Conservation (phyloP, 2,797 vertebrate genomes). For the Telmatherina bonti region DNA sequence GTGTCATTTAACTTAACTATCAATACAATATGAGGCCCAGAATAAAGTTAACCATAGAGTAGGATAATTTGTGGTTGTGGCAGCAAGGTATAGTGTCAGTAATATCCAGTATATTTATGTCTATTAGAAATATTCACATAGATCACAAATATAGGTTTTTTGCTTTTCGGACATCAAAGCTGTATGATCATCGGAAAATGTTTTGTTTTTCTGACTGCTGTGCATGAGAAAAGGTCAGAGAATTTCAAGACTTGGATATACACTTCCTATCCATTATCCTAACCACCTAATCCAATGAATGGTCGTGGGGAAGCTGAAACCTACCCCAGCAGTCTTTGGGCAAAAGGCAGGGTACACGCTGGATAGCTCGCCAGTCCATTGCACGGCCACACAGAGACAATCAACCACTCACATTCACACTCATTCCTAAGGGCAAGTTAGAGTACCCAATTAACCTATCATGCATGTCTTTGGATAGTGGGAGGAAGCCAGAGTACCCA, state of each 20-base stretch:
- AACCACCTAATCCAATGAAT: too few relatives aligned
- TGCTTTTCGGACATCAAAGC: constrained; percentile 4
- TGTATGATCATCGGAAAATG: constrained; percentile 5
- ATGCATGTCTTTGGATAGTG: too few relatives aligned
- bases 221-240: background rate
- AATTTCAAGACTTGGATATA: constrained; percentile 2
- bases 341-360: too few relatives aligned
- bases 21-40: background rate
- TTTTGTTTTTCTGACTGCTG: background rate
- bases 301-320: too few relatives aligned
- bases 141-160: background rate
- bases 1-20: background rate
- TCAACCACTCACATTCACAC: too few relatives aligned
- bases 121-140: background rate
- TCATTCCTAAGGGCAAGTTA: too few relatives aligned
- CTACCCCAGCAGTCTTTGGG: too few relatives aligned
- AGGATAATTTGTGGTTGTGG: background rate
- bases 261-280: background rate
- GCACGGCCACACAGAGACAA: too few relatives aligned
- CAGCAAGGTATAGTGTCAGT: background rate
- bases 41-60: background rate
- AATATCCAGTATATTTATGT: background rate
- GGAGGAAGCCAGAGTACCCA: too few relatives aligned
- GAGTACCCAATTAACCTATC: too few relatives aligned
- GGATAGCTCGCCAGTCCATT: too few relatives aligned